Evolutionary conservation across 1,140 invertebrate species (phyloP).

Genomic region (Lordiphosa mommai): DNA sequence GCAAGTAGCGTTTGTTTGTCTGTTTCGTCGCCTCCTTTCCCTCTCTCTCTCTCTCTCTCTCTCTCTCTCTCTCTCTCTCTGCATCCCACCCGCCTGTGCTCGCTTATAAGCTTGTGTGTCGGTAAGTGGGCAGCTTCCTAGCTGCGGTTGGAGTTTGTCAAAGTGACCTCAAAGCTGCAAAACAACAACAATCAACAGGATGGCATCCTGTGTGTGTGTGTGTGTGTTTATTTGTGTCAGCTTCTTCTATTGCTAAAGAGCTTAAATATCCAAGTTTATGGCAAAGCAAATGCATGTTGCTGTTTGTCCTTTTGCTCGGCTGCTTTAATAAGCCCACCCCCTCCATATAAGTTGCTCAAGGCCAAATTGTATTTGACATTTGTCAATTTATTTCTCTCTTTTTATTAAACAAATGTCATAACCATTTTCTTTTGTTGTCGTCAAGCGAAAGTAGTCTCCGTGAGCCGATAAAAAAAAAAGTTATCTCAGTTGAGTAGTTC

Average conservation of each 20-base stretch:
- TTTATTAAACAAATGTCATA: constrained; percentile 35
- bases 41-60: background rate
- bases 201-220: constrained; percentile 21
- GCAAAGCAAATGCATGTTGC: constrained; percentile 29
- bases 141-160: constrained; percentile 68
- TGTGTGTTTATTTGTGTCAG: constrained; percentile 12
- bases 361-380: constrained; percentile 44
- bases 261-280: constrained; percentile 37
- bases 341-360: constrained; percentile 26
- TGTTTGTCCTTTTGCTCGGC: constrained; percentile 31
- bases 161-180: constrained; percentile 68
- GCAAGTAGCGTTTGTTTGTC: constrained; percentile 63
- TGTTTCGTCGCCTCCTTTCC: constrained; percentile 2
- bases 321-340: constrained; percentile 48
- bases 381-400: constrained; percentile 30
- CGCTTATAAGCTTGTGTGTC: constrained; percentile 10
- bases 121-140: constrained; percentile 51
- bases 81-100: background rate
- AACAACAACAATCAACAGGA: constrained; percentile 31
- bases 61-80: too few relatives aligned
- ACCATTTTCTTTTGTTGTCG: constrained; percentile 16
- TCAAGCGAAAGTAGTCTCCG: too few relatives aligned
- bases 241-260: constrained; percentile 29
- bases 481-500: too few relatives aligned
- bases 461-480: too few relatives aligned